Conservation (phyloP, 2,113 vertebrate genomes). For the Gallinago undulata region DNA sequence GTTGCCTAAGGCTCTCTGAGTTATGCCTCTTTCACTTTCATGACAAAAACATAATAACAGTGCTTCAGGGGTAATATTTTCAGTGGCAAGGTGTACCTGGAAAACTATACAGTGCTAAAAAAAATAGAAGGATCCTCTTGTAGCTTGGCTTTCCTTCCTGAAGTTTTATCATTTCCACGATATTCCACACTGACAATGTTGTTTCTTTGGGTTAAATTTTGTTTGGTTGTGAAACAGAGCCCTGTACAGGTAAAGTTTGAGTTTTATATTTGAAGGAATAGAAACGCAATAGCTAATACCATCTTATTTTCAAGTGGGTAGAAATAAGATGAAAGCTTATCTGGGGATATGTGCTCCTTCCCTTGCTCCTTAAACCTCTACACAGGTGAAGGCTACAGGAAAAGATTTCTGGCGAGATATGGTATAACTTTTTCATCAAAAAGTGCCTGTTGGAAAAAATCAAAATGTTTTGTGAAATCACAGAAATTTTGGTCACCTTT, state of each 20-base stretch:
- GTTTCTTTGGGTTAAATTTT: not conserved
- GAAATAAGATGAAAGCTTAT: not conserved
- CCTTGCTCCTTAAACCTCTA: not conserved
- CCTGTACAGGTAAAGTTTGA: not conserved
- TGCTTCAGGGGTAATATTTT: constrained; percentile 27
- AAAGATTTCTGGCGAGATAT: not conserved
- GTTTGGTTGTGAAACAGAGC: not conserved
- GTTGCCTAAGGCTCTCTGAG: constrained; percentile 47
- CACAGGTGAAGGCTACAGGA: not conserved
- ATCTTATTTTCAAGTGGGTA: not conserved
- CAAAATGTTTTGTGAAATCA: not conserved
- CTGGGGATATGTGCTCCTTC: not conserved
- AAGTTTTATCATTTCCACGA: not conserved
- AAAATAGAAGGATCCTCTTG: not conserved
- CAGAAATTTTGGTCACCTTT: not conserved
- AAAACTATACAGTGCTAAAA: not conserved
- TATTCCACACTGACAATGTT: not conserved
- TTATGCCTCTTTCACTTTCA: constrained; percentile 39
- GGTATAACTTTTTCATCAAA: not conserved
- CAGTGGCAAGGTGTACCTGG: not conserved
- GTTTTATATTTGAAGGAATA: not conserved
- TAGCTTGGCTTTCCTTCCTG: not conserved
- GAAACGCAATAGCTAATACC: not conserved
- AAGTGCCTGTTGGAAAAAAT: not conserved
- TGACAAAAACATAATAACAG: constrained; percentile 58